A percentile compares a stretch with the other conserved stretches of the same genome.
Evolutionary conservation across 2,888 invertebrate species (phyloP).

Genomic region (Hipparchia sbordonii): DNA sequence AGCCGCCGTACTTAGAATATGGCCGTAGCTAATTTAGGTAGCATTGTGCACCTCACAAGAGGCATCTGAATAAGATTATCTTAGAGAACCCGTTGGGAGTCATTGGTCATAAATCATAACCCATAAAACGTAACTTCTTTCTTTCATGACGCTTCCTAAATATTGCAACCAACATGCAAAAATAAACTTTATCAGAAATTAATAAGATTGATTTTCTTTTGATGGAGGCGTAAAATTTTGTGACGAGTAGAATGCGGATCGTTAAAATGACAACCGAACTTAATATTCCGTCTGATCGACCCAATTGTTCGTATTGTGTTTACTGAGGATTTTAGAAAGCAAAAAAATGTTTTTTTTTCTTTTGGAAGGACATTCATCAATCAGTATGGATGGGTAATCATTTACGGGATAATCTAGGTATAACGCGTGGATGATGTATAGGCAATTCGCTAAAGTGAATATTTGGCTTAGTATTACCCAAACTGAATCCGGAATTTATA

Average conservation of each 20-base stretch:
- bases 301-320: slow-evolving; percentile 81
- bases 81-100: slow-evolving; percentile 81
- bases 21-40: slow-evolving; percentile 81
- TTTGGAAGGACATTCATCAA: slow-evolving; percentile 71
- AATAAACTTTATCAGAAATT: slow-evolving; percentile 41
- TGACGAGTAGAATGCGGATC: slow-evolving; percentile 64
- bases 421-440: slow-evolving; percentile 67
- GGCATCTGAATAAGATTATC: slow-evolving; percentile 80
- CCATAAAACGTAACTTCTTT: slow-evolving; percentile 79
- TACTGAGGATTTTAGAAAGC: slow-evolving; percentile 74
- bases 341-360: slow-evolving; percentile 52
- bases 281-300: slow-evolving; percentile 82
- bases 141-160: slow-evolving; percentile 71
- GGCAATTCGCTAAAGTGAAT: slow-evolving; percentile 48
- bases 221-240: slow-evolving; percentile 34
- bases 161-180: slow-evolving; percentile 40
- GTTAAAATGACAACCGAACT: slow-evolving; percentile 82
- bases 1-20: slow-evolving; percentile 54
- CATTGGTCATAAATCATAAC: slow-evolving; percentile 82
- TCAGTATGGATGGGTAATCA: slow-evolving; percentile 51
- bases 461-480: slow-evolving; percentile 46
- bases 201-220: slow-evolving; percentile 45
- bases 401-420: slow-evolving; percentile 35
- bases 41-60: slow-evolving; percentile 80
- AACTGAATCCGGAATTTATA: slow-evolving; percentile 47